A percentile compares a stretch with the other conserved stretches of the same genome.
Conservation (phyloP, 1,140 invertebrate genomes). For the Drosophila pachea region DNA sequence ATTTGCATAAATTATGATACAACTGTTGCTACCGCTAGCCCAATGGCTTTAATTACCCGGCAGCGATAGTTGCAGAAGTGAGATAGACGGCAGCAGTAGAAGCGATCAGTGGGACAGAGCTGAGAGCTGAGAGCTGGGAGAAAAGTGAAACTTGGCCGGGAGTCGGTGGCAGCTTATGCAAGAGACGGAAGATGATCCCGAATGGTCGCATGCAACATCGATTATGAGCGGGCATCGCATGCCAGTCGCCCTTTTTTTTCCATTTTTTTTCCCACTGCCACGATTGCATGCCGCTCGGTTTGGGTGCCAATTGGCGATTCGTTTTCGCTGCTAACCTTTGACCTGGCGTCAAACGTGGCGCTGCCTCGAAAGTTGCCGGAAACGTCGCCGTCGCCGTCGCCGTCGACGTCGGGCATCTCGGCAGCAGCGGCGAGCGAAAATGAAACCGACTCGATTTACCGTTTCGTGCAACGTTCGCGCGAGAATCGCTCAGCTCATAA, state of each 20-base stretch:
- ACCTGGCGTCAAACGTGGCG: conserved; percentile 33
- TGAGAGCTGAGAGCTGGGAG: too few relatives aligned
- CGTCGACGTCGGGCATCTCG: neutral
- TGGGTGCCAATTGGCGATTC: conserved; percentile 41
- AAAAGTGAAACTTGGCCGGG: conserved; percentile 61
- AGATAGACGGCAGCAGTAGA: neutral
- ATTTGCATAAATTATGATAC: conserved; percentile 66
- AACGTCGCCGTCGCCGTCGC: conserved; percentile 35
- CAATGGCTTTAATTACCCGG: conserved; percentile 66
- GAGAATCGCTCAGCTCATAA: conserved; percentile 1
- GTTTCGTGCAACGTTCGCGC: conserved; percentile 14
- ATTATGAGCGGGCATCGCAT: conserved; percentile 68
- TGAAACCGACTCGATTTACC: conserved; percentile 13
- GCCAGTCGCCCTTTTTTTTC: conserved; percentile 60
- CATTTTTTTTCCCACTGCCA: conserved; percentile 33
- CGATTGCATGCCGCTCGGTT: conserved; percentile 2
- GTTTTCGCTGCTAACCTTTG: conserved; percentile 62
- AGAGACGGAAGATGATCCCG: conserved; percentile 66
- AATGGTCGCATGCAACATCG: conserved; percentile 52
- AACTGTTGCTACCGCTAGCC: conserved; percentile 47
- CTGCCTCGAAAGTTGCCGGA: conserved; percentile 54
- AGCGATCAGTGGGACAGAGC: neutral
- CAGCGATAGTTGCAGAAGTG: conserved; percentile 36
- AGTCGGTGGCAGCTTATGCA: conserved; percentile 56
- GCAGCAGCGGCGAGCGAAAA: conserved; percentile 29